Conservation (phyloP, 1,140 invertebrate genomes). For the Drosophila rufa region DNA sequence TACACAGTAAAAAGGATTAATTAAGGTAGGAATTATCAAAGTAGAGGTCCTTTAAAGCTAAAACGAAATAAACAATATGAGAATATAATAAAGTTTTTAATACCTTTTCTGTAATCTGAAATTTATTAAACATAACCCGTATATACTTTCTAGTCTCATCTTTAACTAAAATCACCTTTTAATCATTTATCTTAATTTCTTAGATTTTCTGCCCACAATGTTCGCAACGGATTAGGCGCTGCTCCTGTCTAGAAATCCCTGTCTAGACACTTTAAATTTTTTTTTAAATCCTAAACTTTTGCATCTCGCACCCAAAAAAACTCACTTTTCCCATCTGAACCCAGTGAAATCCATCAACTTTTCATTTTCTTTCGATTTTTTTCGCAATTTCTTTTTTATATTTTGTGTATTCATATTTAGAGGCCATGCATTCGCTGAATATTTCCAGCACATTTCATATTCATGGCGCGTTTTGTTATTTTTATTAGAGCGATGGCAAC, state of each 20-base stretch:
- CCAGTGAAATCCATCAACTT: slow-evolving; percentile 27
- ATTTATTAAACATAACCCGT: too few relatives aligned
- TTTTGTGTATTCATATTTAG: slow-evolving; percentile 41
- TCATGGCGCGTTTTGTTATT: slow-evolving; percentile 39
- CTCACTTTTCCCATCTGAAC: neutral
- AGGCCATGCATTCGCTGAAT: slow-evolving; percentile 32
- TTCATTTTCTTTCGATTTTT: slow-evolving; percentile 38
- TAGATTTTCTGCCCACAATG: neutral
- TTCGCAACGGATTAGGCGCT: neutral
- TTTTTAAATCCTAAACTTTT: slow-evolving; percentile 18
- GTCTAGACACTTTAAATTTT: slow-evolving; percentile 38
- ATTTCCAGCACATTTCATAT: slow-evolving; percentile 45
- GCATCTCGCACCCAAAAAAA: neutral
- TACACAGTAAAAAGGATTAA: neutral
- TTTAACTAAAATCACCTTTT: neutral
- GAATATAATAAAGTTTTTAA: too few relatives aligned
- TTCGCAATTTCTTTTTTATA: slow-evolving; percentile 23
- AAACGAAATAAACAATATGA: too few relatives aligned
- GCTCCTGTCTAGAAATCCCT: slow-evolving; percentile 14
- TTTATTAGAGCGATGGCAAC: slow-evolving; percentile 29
- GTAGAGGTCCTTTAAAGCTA: neutral
- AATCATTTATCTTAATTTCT: neutral
- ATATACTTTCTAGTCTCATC: too few relatives aligned
- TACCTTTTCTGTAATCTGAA: too few relatives aligned
- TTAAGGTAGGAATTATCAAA: neutral